phyloP scores from a whole-genome alignment of 2,888 invertebrate genomes.

The Linnaemya vulpina region DNA sequence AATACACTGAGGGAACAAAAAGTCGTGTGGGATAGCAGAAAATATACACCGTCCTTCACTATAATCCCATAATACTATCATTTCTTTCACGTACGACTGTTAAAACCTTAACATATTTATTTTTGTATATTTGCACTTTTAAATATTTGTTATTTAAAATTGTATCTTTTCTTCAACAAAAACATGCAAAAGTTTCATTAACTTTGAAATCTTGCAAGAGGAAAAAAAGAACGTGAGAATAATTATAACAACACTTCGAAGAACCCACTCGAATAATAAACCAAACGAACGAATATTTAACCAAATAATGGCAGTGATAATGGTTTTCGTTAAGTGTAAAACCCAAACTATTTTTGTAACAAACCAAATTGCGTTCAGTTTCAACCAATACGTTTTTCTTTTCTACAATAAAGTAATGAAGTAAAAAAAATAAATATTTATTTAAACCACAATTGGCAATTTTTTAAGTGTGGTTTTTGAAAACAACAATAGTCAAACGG shows the following conservation, averaged over 20 bases:
- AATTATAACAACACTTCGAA: background rate
- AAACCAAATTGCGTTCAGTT: slow-evolving; percentile 32
- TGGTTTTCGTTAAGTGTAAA: slow-evolving; percentile 59
- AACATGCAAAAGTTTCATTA: background rate
- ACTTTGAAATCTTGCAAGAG: background rate
- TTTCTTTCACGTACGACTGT: background rate
- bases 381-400: slow-evolving; percentile 7
- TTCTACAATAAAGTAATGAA: slow-evolving; percentile 38
- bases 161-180: background rate
- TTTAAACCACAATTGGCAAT: slow-evolving; percentile 65
- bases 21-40: slow-evolving; percentile 1
- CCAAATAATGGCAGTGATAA: background rate
- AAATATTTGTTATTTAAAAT: background rate
- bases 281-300: background rate
- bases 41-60: background rate
- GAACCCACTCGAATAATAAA: background rate
- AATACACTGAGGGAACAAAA: slow-evolving; percentile 50
- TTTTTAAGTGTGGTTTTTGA: slow-evolving; percentile 59
- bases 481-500: slow-evolving; percentile 32
- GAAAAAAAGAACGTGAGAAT: slow-evolving; percentile 12
- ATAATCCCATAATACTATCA: background rate
- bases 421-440: slow-evolving; percentile 17
- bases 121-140: background rate
- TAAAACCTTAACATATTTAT: background rate
- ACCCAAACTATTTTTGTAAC: slow-evolving; percentile 46